Percentiles rank a stretch among this genome's conserved stretches.
phyloP scores from a whole-genome alignment of 2,888 invertebrate species.

The Ichneumoninae sp. region DNA sequence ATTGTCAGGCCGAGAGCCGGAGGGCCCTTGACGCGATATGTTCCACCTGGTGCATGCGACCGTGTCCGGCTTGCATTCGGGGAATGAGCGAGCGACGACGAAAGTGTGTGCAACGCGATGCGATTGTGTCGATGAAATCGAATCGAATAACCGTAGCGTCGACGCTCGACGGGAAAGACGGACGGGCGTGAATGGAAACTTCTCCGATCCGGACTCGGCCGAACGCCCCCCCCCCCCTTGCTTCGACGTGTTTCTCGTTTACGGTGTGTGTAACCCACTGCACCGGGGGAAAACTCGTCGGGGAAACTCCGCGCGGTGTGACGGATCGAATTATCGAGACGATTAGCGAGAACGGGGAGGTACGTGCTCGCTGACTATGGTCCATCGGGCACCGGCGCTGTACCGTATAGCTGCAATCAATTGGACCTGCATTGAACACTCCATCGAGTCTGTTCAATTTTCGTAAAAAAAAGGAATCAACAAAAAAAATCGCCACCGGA shows the following conservation, averaged over 20 bases:
- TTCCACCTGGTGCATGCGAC: conserved; percentile 41
- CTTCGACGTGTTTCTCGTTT: conserved; percentile 50
- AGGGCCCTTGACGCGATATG: conserved; percentile 40
- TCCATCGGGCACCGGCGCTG: conserved; percentile 25
- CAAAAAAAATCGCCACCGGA: not conserved
- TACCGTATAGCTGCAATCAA: conserved; percentile 41
- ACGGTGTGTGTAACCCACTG: conserved; percentile 7
- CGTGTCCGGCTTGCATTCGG: not conserved
- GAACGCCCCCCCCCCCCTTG: conserved; percentile 25
- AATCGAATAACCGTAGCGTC: conserved; percentile 64
- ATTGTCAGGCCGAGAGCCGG: conserved; percentile 61
- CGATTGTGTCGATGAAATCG: conserved; percentile 66
- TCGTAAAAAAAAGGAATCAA: not conserved
- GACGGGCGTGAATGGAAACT: conserved; percentile 56
- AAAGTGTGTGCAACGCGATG: conserved; percentile 56
- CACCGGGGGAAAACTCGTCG: conserved; percentile 53
- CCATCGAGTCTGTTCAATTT: not conserved
- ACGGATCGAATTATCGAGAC: conserved; percentile 68
- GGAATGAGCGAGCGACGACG: conserved; percentile 13
- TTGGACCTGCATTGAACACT: conserved; percentile 32
- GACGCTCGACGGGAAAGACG: conserved; percentile 43
- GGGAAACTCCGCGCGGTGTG: conserved; percentile 61
- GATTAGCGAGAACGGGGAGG: conserved; percentile 57
- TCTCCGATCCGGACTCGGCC: conserved; percentile 47
- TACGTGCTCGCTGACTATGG: conserved; percentile 44